Percentiles rank a stretch among this genome's conserved stretches.
phyloP scores from a whole-genome alignment of 2,888 invertebrate genomes.

The Ditula angustiorana region DNA sequence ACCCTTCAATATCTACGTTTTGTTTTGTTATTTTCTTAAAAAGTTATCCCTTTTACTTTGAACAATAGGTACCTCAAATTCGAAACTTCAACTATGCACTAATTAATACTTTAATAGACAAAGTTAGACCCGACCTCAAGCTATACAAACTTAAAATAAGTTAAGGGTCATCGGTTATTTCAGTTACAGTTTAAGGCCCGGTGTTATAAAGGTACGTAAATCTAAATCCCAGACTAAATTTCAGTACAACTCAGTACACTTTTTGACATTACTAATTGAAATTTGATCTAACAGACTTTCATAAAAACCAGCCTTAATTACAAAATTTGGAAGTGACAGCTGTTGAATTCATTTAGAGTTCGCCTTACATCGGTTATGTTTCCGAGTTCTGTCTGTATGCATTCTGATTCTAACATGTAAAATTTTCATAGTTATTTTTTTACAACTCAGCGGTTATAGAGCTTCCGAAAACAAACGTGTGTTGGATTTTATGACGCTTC shows the following conservation, averaged over 20 bases:
- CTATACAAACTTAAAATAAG: slow-evolving; percentile 16
- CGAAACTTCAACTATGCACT: slow-evolving; percentile 12
- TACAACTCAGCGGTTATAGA: background rate
- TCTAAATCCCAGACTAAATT: too few species aligned
- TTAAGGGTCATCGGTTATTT: slow-evolving; percentile 24
- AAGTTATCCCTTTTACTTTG: background rate
- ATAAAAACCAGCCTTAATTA: too few species aligned
- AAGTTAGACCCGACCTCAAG: slow-evolving; percentile 20
- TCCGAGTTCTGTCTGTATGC: background rate
- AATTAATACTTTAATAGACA: slow-evolving; percentile 31
- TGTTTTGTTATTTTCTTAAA: background rate
- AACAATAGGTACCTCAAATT: slow-evolving; percentile 11
- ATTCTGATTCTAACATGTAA: too few species aligned
- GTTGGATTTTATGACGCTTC: background rate
- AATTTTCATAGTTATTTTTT: background rate
- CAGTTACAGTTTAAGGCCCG: slow-evolving; percentile 4
- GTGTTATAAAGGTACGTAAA: too few species aligned
- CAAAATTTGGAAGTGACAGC: too few species aligned
- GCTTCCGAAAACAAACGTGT: background rate
- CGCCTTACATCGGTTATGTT: background rate
- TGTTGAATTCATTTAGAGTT: too few species aligned
- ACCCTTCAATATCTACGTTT: too few species aligned
- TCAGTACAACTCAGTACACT: too few species aligned
- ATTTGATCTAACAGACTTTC: background rate
- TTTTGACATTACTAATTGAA: too few species aligned